phyloP scores from a whole-genome alignment of 2,113 vertebrate genomes.

The Dromiciops gliroides region DNA sequence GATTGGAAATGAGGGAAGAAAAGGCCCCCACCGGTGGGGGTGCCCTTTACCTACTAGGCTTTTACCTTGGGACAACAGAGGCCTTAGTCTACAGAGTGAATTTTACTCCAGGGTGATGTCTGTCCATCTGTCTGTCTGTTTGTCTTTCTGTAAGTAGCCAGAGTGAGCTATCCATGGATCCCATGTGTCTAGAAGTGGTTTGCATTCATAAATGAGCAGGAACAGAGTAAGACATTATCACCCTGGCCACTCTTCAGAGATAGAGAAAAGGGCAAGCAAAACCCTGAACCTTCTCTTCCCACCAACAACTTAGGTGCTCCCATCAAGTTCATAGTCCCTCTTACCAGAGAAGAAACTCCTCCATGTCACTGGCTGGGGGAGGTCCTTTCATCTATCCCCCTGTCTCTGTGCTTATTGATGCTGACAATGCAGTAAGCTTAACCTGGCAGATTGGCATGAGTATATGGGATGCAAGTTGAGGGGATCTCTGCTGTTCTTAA shows the following conservation, averaged over 20 bases:
- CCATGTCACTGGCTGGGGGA: background rate
- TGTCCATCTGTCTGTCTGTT: background rate
- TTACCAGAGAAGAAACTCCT: background rate
- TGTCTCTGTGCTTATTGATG: background rate
- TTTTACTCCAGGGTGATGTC: background rate
- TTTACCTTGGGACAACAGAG: constrained; percentile 3
- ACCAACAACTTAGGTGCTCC: background rate
- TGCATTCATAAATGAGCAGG: background rate
- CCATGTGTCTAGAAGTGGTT: background rate
- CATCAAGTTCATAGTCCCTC: background rate
- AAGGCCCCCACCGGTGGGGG: background rate
- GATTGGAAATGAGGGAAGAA: background rate
- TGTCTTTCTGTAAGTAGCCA: background rate
- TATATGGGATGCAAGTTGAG: background rate
- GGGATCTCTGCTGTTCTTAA: background rate
- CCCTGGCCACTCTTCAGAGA: background rate
- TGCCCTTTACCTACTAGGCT: constrained; percentile 4
- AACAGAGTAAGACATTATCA: background rate
- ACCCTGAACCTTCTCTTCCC: background rate
- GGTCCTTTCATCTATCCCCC: background rate
- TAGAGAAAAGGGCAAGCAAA: background rate
- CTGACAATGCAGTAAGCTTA: background rate
- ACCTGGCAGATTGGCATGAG: background rate
- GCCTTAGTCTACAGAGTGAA: background rate
- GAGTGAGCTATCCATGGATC: background rate